Evolutionary conservation across 2,797 vertebrate species (phyloP).

Genomic region (Adelosebastes latens): DNA sequence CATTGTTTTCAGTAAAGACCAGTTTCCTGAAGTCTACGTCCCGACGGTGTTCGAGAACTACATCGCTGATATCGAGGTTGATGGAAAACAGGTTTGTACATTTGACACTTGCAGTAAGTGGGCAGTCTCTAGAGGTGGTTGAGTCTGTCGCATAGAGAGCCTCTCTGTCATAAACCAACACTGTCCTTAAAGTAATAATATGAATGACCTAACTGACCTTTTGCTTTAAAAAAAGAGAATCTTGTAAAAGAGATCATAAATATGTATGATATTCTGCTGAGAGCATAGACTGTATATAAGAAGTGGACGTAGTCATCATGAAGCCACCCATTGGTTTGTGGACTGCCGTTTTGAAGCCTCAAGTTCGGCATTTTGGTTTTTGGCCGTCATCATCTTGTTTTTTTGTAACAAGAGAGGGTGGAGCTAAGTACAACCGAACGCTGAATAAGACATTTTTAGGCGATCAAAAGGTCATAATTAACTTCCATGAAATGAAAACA

Average conservation of each 20-base stretch:
- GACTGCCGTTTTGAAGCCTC: too few species aligned
- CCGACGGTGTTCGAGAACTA: slow-evolving; percentile 99
- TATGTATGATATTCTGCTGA: not conserved
- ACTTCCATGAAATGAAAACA: too few species aligned
- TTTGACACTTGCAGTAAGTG: not conserved
- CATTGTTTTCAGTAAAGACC: slow-evolving; percentile 98
- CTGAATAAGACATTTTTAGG: too few species aligned
- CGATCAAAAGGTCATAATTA: too few species aligned
- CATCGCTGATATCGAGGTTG: slow-evolving; percentile 98
- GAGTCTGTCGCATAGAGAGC: not conserved
- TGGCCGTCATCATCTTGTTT: too few species aligned
- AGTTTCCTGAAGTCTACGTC: slow-evolving; percentile 98
- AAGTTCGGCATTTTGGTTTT: too few species aligned
- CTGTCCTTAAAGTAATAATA: not conserved
- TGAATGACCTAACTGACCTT: not conserved
- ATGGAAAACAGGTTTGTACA: slow-evolving; percentile 91
- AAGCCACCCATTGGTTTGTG: too few species aligned
- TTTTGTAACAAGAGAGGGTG: too few species aligned
- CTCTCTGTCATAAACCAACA: not conserved
- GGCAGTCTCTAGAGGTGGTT: not conserved
- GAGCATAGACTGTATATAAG: too few species aligned
- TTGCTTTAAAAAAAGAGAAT: not conserved
- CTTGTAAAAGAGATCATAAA: not conserved
- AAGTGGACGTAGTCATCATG: too few species aligned
- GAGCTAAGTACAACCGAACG: too few species aligned